Percentiles rank a stretch among this genome's conserved stretches.
Conservation (phyloP, 2,113 vertebrate genomes). For the Xiphophorus maculatus region DNA sequence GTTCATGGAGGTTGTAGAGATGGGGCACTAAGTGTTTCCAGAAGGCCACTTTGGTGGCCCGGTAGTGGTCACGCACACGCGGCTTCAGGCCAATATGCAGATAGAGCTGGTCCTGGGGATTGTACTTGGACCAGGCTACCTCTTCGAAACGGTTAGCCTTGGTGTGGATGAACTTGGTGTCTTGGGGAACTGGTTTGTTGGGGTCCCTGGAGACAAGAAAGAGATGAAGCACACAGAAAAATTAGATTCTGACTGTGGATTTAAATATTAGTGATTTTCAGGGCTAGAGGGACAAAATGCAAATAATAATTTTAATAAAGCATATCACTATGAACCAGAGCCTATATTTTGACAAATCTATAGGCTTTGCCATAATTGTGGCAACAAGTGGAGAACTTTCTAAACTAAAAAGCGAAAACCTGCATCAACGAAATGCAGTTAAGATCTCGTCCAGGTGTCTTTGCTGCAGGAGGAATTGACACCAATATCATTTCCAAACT, state of each 20-base stretch:
- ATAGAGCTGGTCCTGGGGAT: conserved; percentile 96
- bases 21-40: conserved; percentile 99
- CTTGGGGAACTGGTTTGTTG: conserved; percentile 98
- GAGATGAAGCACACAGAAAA: conserved; percentile 26
- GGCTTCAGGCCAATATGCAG: conserved; percentile 98
- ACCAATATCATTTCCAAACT: conserved; percentile 1
- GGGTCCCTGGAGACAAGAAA: conserved; percentile 85
- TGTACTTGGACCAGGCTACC: conserved; percentile 99
- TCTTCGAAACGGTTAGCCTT: conserved; percentile 99
- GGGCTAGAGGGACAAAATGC: conserved; percentile 4
- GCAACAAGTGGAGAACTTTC: conserved; percentile 18
- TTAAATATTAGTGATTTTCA: conserved; percentile 38
- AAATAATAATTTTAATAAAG: conserved; percentile 8
- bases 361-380: neutral
- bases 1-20: conserved; percentile 97
- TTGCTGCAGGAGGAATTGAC: conserved; percentile 1
- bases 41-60: conserved; percentile 98
- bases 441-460: conserved; percentile 30
- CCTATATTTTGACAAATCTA: conserved; percentile 15
- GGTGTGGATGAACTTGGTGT: conserved; percentile 99
- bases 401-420: conserved; percentile 33
- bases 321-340: conserved; percentile 15
- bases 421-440: conserved; percentile 29
- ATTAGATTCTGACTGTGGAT: conserved; percentile 31
- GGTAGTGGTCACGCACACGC: conserved; percentile 96